Base-by-base conservation (phyloP, 2,113 vertebrate genomes). In the Pluvialis apricaria region DNA sequence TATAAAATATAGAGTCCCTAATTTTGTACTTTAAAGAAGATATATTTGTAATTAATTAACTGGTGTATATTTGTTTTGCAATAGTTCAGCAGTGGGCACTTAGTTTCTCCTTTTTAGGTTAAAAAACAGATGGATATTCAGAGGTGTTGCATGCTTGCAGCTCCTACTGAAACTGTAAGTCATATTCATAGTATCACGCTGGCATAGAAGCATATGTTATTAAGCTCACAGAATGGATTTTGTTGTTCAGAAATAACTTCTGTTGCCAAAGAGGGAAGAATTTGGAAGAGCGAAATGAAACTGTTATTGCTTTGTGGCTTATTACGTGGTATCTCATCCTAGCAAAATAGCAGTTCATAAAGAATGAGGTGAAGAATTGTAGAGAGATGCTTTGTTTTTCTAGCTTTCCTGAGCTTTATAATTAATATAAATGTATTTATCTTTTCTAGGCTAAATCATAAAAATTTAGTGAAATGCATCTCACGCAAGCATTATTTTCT, bases 141-240 rank as follows among this genome's bases (percentile, higher is more conserved):
- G 70, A 92, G 73, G 90, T 85, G 52, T 3, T 65, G 75, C 45
- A 69, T 66, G 44, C 81, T 90, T 88, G 25, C 44, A 88, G 36
- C 44, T 87, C 61, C 65, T 89, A 76, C 61, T 76, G 73, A 97
- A 95, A 85, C 24, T 61, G 34, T 72, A 91, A 91, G 19, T 73
- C 18, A 77, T 96, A 82, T 96, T 93, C 57, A 70, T 91, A 94
- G 89, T 80, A 93, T 60, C 55, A 60, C 60, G 42, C 85, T 96
- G 78, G 54, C 51, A 85, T 58, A 69, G 52, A 76, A 73, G 14
- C 78, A 87, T 91, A 75, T 84, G 86, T 80, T 94, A 87, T 94
- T 91, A 92, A 82, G 87, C 90, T 93, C 82, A 84, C 51, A 93
- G 75, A 96, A 89, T 87, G 65, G 26, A 87, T 94, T 90, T 94